A percentile compares a stretch with the other conserved stretches of the same genome.
Evolutionary conservation across 2,888 invertebrate genomes (phyloP).

Genomic region (Stomorhina lunata): DNA sequence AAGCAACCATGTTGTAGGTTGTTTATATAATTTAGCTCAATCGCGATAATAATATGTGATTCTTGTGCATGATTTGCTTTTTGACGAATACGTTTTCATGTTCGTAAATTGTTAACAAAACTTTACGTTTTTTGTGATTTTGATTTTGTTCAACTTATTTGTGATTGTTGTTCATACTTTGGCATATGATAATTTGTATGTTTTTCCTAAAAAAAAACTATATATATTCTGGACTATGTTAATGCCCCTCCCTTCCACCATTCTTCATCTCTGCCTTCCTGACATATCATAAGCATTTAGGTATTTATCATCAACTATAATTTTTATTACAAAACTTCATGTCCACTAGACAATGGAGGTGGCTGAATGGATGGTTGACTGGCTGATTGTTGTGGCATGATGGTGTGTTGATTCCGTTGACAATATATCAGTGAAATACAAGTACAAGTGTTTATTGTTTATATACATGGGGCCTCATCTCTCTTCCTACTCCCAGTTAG

Average conservation of each 20-base stretch:
- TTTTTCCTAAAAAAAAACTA: slow-evolving; percentile 4
- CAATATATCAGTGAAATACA: slow-evolving; percentile 54
- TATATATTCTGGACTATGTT: neutral
- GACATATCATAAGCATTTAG: slow-evolving; percentile 11
- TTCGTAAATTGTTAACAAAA: slow-evolving; percentile 58
- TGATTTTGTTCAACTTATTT: neutral
- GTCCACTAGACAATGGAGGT: slow-evolving; percentile 21
- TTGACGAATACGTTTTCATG: slow-evolving; percentile 63
- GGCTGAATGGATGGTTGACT: too few species aligned
- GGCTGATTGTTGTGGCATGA: slow-evolving; percentile 29
- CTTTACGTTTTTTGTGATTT: slow-evolving; percentile 17
- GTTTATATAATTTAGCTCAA: slow-evolving; percentile 52
- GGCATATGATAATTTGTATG: slow-evolving; percentile 31
- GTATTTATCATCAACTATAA: slow-evolving; percentile 20
- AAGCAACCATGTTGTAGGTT: slow-evolving; percentile 39
- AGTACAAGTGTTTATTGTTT: slow-evolving; percentile 40
- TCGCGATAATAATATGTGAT: slow-evolving; percentile 62
- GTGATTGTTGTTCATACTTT: slow-evolving; percentile 9
- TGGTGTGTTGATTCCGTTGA: slow-evolving; percentile 57
- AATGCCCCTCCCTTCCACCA: neutral
- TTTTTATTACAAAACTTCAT: slow-evolving; percentile 36
- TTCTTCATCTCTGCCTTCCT: neutral
- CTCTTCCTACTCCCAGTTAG: slow-evolving; percentile 35
- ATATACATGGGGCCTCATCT: slow-evolving; percentile 24
- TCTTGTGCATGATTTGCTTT: slow-evolving; percentile 57